Evolutionary conservation across 2,797 vertebrate genomes (phyloP).

Genomic region (Linurgus olivaceus): DNA sequence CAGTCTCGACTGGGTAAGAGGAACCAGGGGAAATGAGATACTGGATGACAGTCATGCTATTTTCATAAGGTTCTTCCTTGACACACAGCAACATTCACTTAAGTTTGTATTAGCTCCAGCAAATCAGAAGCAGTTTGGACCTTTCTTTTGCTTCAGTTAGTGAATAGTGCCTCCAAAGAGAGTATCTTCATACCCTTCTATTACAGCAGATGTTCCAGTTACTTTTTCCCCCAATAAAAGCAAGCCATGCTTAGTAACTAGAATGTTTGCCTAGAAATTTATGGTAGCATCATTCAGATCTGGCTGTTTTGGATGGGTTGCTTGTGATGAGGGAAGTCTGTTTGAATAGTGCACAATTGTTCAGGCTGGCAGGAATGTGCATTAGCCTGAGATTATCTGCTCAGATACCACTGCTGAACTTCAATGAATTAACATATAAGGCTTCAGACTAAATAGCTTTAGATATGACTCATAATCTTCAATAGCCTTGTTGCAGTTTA

Average conservation of each 20-base stretch:
- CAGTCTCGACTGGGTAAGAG: slow-evolving; percentile 92
- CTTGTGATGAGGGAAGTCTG: neutral
- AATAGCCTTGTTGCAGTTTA: neutral
- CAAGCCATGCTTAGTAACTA: neutral
- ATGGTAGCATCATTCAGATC: neutral
- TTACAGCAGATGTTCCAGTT: neutral
- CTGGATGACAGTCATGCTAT: neutral
- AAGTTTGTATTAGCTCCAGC: neutral
- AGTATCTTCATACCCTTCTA: neutral
- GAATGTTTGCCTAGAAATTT: neutral
- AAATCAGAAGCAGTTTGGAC: neutral
- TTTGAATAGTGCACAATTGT: fast-evolving
- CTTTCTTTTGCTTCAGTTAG: neutral
- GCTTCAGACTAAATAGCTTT: neutral
- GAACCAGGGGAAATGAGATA: neutral
- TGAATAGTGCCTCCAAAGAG: neutral
- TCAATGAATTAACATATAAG: neutral
- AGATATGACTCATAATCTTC: neutral
- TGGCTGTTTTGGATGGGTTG: neutral
- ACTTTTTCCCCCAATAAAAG: neutral
- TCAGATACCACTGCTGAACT: neutral
- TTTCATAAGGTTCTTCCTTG: neutral
- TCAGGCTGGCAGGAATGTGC: neutral
- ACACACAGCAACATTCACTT: neutral
- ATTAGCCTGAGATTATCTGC: neutral